These are phyloP conservation scores for Vollenhovia emeryi DNA, from an alignment of 1,140 invertebrate genomes.

Conservation along the genomic window DNA sequence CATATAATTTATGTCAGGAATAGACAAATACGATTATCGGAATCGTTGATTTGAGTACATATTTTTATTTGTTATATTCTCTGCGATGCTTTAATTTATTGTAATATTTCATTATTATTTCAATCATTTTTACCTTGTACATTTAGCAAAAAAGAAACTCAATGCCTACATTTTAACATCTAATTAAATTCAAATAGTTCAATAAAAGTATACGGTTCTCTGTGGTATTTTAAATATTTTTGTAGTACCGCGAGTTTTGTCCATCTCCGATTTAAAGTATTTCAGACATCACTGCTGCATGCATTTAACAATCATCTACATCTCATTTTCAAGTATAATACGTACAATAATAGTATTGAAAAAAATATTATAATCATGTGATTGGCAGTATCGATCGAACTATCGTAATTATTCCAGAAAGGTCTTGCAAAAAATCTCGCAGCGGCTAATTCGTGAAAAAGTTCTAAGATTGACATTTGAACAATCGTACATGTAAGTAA, in stretches of 20 bases:
- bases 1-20: background rate
- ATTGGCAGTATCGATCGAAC: background rate
- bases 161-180: no score
- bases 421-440: background rate
- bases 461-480: background rate
- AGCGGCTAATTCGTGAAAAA: conserved; percentile 1
- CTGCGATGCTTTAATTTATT: background rate
- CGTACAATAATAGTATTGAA: conserved; percentile 7
- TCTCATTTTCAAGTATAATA: conserved; percentile 10
- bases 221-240: background rate
- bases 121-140: background rate
- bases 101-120: background rate
- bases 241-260: background rate
- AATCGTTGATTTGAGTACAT: background rate
- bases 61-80: background rate
- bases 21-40: background rate
- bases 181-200: no score
- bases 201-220: background rate
- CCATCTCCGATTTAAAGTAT: conserved; percentile 14
- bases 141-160: background rate
- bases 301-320: conserved; percentile 38
- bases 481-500: background rate
- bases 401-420: background rate
- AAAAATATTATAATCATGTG: background rate
- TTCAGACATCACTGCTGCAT: conserved; percentile 16